Conservation (phyloP, 37 sponge, comb jelly and placozoan genomes). For the Oopsacas minuta region DNA sequence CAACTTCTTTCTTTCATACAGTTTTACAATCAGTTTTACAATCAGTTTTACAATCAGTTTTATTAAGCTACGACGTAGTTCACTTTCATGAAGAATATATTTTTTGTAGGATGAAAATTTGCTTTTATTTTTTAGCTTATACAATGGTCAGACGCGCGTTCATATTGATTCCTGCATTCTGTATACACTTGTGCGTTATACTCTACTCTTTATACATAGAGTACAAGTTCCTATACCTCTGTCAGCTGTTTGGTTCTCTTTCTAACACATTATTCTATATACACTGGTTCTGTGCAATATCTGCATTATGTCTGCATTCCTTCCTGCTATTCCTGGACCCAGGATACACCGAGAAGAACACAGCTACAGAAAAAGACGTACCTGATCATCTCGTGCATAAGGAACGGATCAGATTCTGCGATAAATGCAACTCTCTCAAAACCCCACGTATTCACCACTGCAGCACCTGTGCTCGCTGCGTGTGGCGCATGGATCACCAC, state of each 20-base stretch:
- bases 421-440: conserved; percentile 12
- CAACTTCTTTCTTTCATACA: too few relatives aligned
- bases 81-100: too few relatives aligned
- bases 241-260: background rate
- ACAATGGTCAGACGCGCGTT: background rate
- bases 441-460: conserved; percentile 12
- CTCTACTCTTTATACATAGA: background rate
- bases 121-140: too few relatives aligned
- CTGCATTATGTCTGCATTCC: background rate
- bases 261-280: background rate
- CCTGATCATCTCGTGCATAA: background rate
- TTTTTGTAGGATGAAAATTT: too few relatives aligned
- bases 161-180: background rate
- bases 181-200: background rate
- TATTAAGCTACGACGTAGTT: too few relatives aligned
- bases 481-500: conserved; percentile 13
- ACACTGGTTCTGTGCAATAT: background rate
- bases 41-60: too few relatives aligned
- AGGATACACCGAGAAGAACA: background rate
- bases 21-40: too few relatives aligned
- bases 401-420: conserved; percentile 11
- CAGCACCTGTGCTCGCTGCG: conserved; percentile 9
- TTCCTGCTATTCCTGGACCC: background rate
- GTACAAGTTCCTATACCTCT: background rate
- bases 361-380: background rate